Percentiles rank a stretch among this genome's conserved stretches.
Evolutionary conservation across 1,140 invertebrate species (phyloP).

Genomic region (Andricus grossulariae): DNA sequence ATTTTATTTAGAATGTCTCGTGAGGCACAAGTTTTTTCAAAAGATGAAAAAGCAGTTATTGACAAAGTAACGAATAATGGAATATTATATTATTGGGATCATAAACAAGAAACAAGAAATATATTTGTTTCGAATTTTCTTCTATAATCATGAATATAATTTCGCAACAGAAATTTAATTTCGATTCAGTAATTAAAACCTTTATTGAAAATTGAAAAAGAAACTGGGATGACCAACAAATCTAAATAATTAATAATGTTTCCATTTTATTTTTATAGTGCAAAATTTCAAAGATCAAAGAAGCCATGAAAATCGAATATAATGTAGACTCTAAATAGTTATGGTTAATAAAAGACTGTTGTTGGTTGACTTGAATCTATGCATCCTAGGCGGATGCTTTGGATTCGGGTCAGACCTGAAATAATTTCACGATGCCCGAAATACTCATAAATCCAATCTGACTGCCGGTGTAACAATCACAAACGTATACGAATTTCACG

Average conservation of each 20-base stretch:
- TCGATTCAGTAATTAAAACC: no score
- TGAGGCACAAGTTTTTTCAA: neutral
- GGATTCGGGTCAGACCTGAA: constrained; percentile 45
- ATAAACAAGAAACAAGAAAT: no score
- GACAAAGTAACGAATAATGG: neutral
- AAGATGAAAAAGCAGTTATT: neutral
- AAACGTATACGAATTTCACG: no score
- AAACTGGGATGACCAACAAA: no score
- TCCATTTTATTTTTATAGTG: neutral
- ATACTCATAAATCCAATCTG: neutral
- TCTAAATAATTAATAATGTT: no score
- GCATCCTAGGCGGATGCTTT: constrained; percentile 36
- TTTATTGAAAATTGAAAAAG: no score
- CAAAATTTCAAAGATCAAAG: neutral
- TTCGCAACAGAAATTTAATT: no score
- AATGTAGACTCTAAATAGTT: neutral
- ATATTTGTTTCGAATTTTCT: neutral
- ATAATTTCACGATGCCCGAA: constrained; percentile 42
- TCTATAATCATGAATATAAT: no score
- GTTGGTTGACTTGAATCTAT: constrained; percentile 16
- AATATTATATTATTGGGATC: no score
- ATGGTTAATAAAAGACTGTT: constrained; percentile 17
- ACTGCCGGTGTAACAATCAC: neutral
- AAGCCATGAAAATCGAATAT: neutral
- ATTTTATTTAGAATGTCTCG: constrained; percentile 18